phyloP scores from a whole-genome alignment of 1,140 invertebrate genomes.

The Ceratoteleas bidentatus region DNA sequence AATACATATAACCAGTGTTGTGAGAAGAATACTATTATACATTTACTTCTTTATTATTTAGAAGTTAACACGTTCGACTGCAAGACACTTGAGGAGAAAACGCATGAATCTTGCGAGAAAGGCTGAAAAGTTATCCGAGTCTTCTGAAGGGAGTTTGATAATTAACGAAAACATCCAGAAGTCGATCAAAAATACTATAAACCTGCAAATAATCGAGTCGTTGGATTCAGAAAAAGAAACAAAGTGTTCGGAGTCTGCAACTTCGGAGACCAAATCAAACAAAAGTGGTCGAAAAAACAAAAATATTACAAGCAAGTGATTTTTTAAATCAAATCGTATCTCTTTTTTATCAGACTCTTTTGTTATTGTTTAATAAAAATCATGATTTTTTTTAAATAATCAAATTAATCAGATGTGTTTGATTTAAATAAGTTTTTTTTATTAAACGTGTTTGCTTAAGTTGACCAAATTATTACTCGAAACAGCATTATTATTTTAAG shows the following conservation, averaged over 20 bases:
- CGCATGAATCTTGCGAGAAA: slow-evolving; percentile 71
- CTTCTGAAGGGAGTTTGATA: slow-evolving; percentile 23
- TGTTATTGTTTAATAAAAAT: no score
- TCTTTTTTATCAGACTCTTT: no score
- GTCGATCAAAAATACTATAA: slow-evolving; percentile 41
- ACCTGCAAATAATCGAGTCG: slow-evolving; percentile 39
- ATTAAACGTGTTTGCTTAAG: no score
- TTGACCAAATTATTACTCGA: no score
- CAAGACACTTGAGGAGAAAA: slow-evolving; percentile 74
- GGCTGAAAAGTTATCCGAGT: slow-evolving; percentile 61
- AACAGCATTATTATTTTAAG: no score
- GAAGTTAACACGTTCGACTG: slow-evolving; percentile 71
- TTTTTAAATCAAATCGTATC: no score
- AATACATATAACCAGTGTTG: no score
- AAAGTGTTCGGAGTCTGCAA: not conserved
- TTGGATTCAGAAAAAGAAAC: slow-evolving; percentile 17
- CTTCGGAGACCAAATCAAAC: slow-evolving; percentile 1
- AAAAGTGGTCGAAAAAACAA: slow-evolving; percentile 17
- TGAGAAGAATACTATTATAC: no score
- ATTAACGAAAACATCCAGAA: slow-evolving; percentile 39
- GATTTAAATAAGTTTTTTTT: no score
- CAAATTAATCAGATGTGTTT: no score
- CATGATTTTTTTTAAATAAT: no score
- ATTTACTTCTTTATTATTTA: slow-evolving; percentile 35
- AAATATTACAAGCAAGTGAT: slow-evolving; percentile 10